Base-by-base conservation (phyloP, 1,140 invertebrate species). In the Meloidogyne floridensis region DNA sequence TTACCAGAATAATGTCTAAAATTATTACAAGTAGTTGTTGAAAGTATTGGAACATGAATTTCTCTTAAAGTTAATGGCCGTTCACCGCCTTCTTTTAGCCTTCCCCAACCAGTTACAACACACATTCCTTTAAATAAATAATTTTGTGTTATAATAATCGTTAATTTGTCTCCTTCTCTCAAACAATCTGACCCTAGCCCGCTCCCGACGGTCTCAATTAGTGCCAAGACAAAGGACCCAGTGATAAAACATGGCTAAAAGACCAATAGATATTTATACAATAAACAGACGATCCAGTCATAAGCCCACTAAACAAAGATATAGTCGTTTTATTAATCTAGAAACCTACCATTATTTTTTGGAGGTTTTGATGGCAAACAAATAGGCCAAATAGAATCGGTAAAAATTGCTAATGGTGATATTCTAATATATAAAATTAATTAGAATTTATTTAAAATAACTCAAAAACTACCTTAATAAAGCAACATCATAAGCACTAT, bases 21-120 rank as follows among this genome's bases (percentile, higher is more conserved):
- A 47, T 84, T 71, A 69, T 85, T 85, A 65, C 84, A 85, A 54
- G 74, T 83, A 11, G 71, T 74, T 13, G 83, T 43, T 13, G 82
- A 59, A 72, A 85, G 76, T 53, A 85, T 85, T 42, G 84, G 84
- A 42, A 85, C 77, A 76, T 85, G 84, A 59, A 82, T 82, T 75
- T 85, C 84, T 42, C 80, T 69, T 43, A 85, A 59, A 32, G 47
- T 65, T 51, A 8, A 2, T 2, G 82, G 10, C 15, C 75, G 54
- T 51, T 71, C 53, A 15, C 83, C 83, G 69, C 65, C 69, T 75
- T 84, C 83, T 56, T 75, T 76, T 11, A 82, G 11, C 42, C 84
- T 43, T n/a, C 84, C 84, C 84, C 84, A 85, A 47, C 84, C 84
- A 11, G 84, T 77, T 15, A 82, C 84, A 15, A 82, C 80, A 76